Base-by-base conservation (phyloP, 2,113 vertebrate species). In the Psilopogon haemacephalus region DNA sequence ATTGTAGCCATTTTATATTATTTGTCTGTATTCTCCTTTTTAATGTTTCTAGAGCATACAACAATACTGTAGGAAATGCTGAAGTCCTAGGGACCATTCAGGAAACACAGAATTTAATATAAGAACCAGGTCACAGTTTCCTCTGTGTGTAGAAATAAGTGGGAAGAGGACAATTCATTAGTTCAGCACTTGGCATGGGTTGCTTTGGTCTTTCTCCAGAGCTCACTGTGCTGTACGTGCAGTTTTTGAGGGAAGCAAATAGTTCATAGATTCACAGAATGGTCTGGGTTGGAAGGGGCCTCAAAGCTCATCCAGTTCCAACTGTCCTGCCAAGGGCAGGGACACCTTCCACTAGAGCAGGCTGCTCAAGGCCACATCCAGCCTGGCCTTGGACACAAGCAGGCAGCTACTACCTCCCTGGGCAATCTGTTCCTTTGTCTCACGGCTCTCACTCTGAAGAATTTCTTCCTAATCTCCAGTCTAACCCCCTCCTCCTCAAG, bases 201-300 rank as follows among this genome's bases (percentile, higher is more conserved):
- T 93, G 9, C 85, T 97, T 88, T 97, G 92, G 91, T 96, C 86
- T 95, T 68, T 60, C 48, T 97, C 94, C 95, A 94, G 46, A 90
- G 42, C 55, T 93, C 50, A 56, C 75, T 79, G 55, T 77, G 62
- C 82, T 58, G 40, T 93, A 33, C 71, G 37, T 69, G 27, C 37
- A 89, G 17, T 73, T 73, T 97, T 94, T 64, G 69, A 65, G 71
- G 40, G 44, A 84, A 70, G 32, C 16, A 85, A 84, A 69, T 86
- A 56, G 69, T 50, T 50, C 12, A 24, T 24, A 24, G 48, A 24
- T 50, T 50, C 48, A 50, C 24, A 50, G 23, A 50, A 12, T 12
- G 23, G 48, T 50, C 23, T 24, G 12, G 23, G 23, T 50, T 50
- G 23, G 21, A 50, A 24, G 23, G 48, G 11, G 6, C 23, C 48